A percentile compares a stretch with the other conserved stretches of the same genome.
Evolutionary conservation across 1,140 invertebrate species (phyloP).

Genomic region (Tribolium madens): DNA sequence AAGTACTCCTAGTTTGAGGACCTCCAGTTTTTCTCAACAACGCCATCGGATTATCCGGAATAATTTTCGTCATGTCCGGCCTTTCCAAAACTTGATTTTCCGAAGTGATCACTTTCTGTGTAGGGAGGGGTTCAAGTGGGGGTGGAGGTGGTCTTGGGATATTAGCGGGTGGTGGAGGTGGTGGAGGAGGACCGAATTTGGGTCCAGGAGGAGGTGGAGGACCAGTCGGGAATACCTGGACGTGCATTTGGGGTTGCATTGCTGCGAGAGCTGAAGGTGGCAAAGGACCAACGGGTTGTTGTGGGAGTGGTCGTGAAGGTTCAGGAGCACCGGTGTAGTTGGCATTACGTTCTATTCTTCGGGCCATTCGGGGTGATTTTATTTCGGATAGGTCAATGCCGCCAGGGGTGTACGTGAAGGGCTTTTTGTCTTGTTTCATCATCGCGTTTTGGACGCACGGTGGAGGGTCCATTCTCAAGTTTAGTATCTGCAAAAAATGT

Average conservation of each 20-base stretch:
- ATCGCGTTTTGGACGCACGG: slow-evolving; percentile 92
- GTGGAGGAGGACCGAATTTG: slow-evolving; percentile 55
- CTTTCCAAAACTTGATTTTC: slow-evolving; percentile 66
- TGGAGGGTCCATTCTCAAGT: slow-evolving; percentile 75
- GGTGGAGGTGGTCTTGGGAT: slow-evolving; percentile 71
- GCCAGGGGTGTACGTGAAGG: slow-evolving; percentile 94
- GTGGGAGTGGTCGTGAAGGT: slow-evolving; percentile 63
- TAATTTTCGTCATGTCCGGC: slow-evolving; percentile 74
- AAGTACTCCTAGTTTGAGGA: slow-evolving; percentile 63
- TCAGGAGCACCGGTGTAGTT: slow-evolving; percentile 70
- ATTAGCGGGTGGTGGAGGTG: slow-evolving; percentile 66
- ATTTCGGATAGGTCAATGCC: slow-evolving; percentile 93
- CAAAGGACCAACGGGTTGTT: slow-evolving; percentile 63
- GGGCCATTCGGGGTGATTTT: slow-evolving; percentile 88
- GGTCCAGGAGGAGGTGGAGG: slow-evolving; percentile 66
- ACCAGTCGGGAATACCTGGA: slow-evolving; percentile 76
- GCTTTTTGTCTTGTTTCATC: slow-evolving; percentile 95
- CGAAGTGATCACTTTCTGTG: slow-evolving; percentile 65
- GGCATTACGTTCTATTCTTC: slow-evolving; percentile 79
- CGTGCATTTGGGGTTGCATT: slow-evolving; percentile 76
- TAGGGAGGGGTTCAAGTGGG: slow-evolving; percentile 65
- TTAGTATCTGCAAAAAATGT: slow-evolving; percentile 24
- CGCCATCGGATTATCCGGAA: slow-evolving; percentile 76
- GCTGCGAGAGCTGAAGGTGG: slow-evolving; percentile 69
- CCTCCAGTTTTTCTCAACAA: slow-evolving; percentile 67